These are phyloP conservation scores for Drosophila ustulata DNA, from an alignment of 2,888 invertebrate genomes.

Conservation along the genomic window DNA sequence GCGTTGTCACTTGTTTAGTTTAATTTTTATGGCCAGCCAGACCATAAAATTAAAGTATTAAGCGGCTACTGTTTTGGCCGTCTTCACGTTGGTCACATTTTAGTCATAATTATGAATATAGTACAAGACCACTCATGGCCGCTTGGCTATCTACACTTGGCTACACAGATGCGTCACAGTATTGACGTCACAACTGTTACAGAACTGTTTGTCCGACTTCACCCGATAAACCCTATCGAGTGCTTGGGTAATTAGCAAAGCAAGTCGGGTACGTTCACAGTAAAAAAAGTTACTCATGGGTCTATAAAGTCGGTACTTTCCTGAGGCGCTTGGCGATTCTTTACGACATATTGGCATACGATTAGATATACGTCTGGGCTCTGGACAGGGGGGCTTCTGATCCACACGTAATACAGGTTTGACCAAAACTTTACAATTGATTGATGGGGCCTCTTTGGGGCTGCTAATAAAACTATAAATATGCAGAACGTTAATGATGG, in stretches of 20 bases:
- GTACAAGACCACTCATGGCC: conserved; percentile 10
- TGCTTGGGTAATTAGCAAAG: neutral
- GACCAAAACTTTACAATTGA: conserved; percentile 5
- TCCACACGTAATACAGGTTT: neutral
- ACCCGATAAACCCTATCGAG: conserved; percentile 27
- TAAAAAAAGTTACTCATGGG: conserved; percentile 44
- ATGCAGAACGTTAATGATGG: conserved; percentile 2
- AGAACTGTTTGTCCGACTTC: conserved; percentile 8
- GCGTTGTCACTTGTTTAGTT: conserved; percentile 21
- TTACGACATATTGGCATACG: conserved; percentile 5
- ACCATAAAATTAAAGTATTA: conserved; percentile 6
- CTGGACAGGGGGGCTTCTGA: neutral
- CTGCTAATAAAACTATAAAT: neutral
- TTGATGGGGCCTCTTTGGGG: conserved; percentile 6
- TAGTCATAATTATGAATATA: conserved; percentile 21
- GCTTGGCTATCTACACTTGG: conserved; percentile 58
- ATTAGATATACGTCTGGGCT: conserved; percentile 35
- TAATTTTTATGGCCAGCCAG: conserved; percentile 15
- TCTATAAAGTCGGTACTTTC: conserved; percentile 20
- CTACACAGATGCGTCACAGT: conserved; percentile 61
- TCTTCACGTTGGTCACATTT: conserved; percentile 9
- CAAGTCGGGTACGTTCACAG: conserved; percentile 7
- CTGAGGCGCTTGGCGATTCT: neutral
- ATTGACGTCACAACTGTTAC: conserved; percentile 57
- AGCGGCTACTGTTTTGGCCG: conserved; percentile 22